Evolutionary conservation across 2,797 vertebrate species (phyloP), one percentile per base, ranked within the genome.

Genomic region (Semotilus atromaculatus): DNA sequence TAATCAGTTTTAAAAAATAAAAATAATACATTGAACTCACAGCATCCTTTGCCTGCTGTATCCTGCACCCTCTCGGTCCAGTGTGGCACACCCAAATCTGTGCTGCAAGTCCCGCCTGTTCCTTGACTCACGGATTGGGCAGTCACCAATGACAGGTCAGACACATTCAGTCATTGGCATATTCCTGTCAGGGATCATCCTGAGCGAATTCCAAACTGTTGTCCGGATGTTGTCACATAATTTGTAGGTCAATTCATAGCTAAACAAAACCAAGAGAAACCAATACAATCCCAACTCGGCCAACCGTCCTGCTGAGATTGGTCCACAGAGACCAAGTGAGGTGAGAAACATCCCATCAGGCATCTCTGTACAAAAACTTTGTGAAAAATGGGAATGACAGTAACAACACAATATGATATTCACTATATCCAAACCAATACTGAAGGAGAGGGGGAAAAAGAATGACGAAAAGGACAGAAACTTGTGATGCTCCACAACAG

Each of bases 181-280:
- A 89, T 91, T 92, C 89, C 92, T 91, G 90, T 91, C 90, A 88
- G 88, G 91, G 51, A 82, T 93, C 91, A 90, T 94, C 94, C 93
- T 95, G 94, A 95, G 94, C 93, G 91, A 94, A 96, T 97, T 96
- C 96, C 96, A 96, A 96, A 96, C 95, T 94, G 91, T 95, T 95
- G 94, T 60, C 68, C 36, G 86, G 2, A 88, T 88, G 90, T 85
- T 88, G 85, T 90, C 86, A 90, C 91, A 92, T 93, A 91, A 92
- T 91, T 89, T 88, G 90, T 91, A 94, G 90, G 77, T 90, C 79
- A 86, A 82, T 66, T 77, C 26, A 58, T 40, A 43, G 23, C 29
- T 40, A 23, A 73, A 81, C 16, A 31, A 23, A 70, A 21, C 31
- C 21, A 40, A 66, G 68, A 31, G 71, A 88, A 68, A 34, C 73